Evolutionary conservation across 2,113 vertebrate species (phyloP), one percentile per base, ranked within the genome.

Genomic region (Lates calcarifer): DNA sequence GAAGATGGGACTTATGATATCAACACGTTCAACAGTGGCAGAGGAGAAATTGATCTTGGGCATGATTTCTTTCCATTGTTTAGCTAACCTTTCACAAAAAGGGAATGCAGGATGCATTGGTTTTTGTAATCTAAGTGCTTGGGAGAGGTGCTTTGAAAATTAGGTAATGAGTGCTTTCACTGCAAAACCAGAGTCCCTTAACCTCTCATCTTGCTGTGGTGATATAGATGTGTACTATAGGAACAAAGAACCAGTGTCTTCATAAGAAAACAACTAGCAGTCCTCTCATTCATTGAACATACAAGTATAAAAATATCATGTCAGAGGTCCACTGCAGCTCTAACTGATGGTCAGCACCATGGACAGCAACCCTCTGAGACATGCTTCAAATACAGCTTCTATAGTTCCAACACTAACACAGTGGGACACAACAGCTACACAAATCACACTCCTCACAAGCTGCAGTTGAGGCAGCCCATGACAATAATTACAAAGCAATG

Each of bases 401-500:
- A 26, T 26, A 53, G 51, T n/a, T 13, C 12, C 15, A 9, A 31
- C 7, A 6, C 28, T 10, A 18, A 14, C 51, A 51, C 35, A 41
- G 6, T 47, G 45, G 17, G 22, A 18, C 45, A 18, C 45, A 22
- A 20, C 20, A 22, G 51, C 26, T 2, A 18, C 17, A 43, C 28
- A 35, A 24, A 49, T 35, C 41, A 61, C 28, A 6, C 10, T 57
- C 6, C 53, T 49, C 18, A 73, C 56, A 14, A 41, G 39, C 39
- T 41, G 39, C 39, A 41, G 39, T 2, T 10, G 18, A 22, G 8
- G 47, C 20, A 28, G 24, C 24, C 24, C 53, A 31, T 31, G 39
- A 17, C 26, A 31, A 28, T 35, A 47, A 33, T 72, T 24, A 60
- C 56, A 47, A 60, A 60, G 13, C 70, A 47, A 22, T 73, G 39